Evolutionary conservation across 2,113 vertebrate genomes (phyloP), one percentile per base, ranked within the genome.

Genomic region (Seriola dumerili): DNA sequence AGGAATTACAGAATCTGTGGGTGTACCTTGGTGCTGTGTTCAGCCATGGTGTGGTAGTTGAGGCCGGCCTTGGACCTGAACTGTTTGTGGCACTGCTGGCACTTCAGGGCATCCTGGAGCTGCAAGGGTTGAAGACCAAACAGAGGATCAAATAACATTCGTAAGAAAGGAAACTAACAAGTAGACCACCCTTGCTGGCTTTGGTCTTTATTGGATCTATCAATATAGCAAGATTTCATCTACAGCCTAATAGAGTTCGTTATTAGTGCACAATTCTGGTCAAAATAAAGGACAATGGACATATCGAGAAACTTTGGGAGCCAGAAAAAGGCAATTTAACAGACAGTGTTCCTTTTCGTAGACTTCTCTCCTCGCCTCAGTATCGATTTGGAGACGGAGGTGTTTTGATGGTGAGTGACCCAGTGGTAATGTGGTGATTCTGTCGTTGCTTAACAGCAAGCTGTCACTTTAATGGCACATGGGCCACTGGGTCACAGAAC

Each of bases 51-150:
- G 94, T 99, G 98, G 93, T 99, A 99, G 94, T 98, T 99, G 91
- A 99, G 96, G n/a, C 97, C 98, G 0, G 98, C 97, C 93, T 99
- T 99, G 80, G 98, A 99, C 87, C 98, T 97, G 95, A 99, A 99
- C 91, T 99, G 97, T 87, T 99, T 99, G 84, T 96, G 96, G 92
- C 98, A 99, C 91, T 98, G 97, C 82, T 98, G 97, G 95, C 98
- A 99, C 93, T 97, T 97, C 92, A 99, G 95, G 21, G 98, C 98
- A 25, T 99, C 97, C 94, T 98, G 97, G 87, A 99, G 96, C 98
- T 99, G 90, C 72, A 75, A 86, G 85, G 76, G 54, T 67, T 50
- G 36, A 83, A 88, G 76, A 66, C 32, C 71, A 91, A 74, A 87
- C 32, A 63, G 46, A 71, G 7, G 13, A 72, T 68, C 67, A 79